Evolutionary conservation across 1,140 invertebrate species (phyloP), one percentile per base, ranked within the genome.

Genomic region (Rhyacophila brunnea): DNA sequence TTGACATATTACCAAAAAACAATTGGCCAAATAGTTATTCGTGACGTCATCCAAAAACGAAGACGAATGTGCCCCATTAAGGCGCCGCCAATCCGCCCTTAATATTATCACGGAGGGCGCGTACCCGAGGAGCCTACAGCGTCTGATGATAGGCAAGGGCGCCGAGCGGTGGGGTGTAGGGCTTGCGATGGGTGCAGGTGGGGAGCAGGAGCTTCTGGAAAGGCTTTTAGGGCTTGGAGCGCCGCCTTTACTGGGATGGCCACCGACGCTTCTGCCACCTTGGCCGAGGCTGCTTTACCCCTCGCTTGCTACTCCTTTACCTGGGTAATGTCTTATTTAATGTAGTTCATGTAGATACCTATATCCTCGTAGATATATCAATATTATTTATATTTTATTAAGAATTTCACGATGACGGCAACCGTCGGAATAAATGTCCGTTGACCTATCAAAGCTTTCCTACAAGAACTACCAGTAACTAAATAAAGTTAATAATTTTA

Each of bases 201-300:
- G 48, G n/a, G 62, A 64, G 36, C 58, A 64, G 34, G 58, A 60
- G 49, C 53, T 64, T 5, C 54, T 60, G n/a, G 58, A 60, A 49
- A 46, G 58, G 19, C 49, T 64, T 18, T 43, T 60, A 35, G 58
- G 58, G 18, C 23, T 60, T 5, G 53, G 57, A 6, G 57, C 57
- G 4, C 62, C 62, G 14, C 62, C 62, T n/a, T 49, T 64, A 34
- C 23, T 64, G 40, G 62, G 58, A 1, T 64, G 62, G 62, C 62
- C 62, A 14, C 62, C 62, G 14, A 40, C 58, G 18, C 49, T 64
- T 14, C 42, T 58, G 15, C 62, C 62, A 36, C 62, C 62, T 23
- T 64, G 62, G 62, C 62, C 62, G 38, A 40, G 62, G 20, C 44
- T 64, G 6, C 38, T 64, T 7, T 64, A 64, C 35, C 62, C 62